A percentile compares a stretch with the other conserved stretches of the same genome.
Evolutionary conservation across 2,888 invertebrate species (phyloP).

Genomic region (Brachypalpus laphriformis): DNA sequence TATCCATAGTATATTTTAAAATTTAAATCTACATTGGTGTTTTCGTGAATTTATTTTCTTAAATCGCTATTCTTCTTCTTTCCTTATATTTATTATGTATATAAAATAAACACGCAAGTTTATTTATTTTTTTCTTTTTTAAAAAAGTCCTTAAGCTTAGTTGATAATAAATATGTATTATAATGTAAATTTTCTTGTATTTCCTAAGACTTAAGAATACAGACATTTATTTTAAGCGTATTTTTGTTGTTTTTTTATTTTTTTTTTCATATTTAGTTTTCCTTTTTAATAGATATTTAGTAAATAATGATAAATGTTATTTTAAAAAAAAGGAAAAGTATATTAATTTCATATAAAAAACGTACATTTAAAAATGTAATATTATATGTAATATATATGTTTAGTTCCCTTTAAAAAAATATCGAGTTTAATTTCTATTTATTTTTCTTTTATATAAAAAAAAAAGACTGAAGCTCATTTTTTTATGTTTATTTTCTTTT

Average conservation of each 20-base stretch:
- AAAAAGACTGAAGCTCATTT: constrained; percentile 69
- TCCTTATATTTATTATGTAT: constrained; percentile 6
- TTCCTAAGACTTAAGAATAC: constrained; percentile 66
- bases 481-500: constrained; percentile 9
- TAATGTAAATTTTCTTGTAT: constrained; percentile 57
- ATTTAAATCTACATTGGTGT: constrained; percentile 62
- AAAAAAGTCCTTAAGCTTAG: constrained; percentile 50
- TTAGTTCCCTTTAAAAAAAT: constrained; percentile 64
- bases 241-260: constrained; percentile 61
- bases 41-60: constrained; percentile 47
- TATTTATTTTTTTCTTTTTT: background rate
- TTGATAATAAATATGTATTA: constrained; percentile 68
- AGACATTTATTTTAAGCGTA: constrained; percentile 73
- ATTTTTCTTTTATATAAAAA: constrained; percentile 36
- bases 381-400: constrained; percentile 41
- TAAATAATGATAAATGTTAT: constrained; percentile 71
- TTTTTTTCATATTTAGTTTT: constrained; percentile 27
- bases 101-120: constrained; percentile 17
- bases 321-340: constrained; percentile 79
- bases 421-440: constrained; percentile 23
- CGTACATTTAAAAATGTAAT: constrained; percentile 72
- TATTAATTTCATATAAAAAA: constrained; percentile 69
- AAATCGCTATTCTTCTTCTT: constrained; percentile 8
- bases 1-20: constrained; percentile 21
- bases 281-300: constrained; percentile 77